phyloP scores from a whole-genome alignment of 2,888 invertebrate genomes.

The Gisinianus flammeolus region DNA sequence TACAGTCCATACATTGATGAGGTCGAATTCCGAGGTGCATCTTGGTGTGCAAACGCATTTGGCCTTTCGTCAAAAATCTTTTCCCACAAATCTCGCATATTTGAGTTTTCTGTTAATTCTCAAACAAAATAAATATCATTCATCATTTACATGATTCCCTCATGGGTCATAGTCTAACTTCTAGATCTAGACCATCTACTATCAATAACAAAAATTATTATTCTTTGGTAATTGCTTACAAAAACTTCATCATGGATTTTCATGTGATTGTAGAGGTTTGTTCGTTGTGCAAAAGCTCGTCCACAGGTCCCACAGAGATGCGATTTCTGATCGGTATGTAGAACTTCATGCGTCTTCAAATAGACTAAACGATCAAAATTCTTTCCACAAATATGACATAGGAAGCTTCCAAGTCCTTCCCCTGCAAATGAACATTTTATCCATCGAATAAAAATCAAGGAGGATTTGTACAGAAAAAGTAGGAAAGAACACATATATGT shows the following conservation, averaged over 20 bases:
- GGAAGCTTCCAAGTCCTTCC: slow-evolving; percentile 38
- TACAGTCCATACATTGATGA: slow-evolving; percentile 22
- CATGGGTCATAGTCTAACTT: too few species aligned
- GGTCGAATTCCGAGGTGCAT: slow-evolving; percentile 23
- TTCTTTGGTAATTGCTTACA: too few species aligned
- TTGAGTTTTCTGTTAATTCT: not conserved
- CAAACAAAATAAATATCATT: too few species aligned
- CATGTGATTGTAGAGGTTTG: slow-evolving; percentile 38
- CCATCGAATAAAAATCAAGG: not conserved
- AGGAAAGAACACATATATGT: not conserved
- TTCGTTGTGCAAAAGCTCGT: slow-evolving; percentile 26
- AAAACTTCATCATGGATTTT: slow-evolving; percentile 36
- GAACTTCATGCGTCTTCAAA: slow-evolving; percentile 31
- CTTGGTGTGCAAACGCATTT: slow-evolving; percentile 24
- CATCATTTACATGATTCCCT: too few species aligned
- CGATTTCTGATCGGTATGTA: slow-evolving; percentile 15
- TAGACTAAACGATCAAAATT: slow-evolving; percentile 36
- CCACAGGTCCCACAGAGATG: slow-evolving; percentile 31
- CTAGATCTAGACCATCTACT: too few species aligned
- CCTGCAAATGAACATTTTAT: slow-evolving; percentile 9
- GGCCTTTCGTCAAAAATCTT: slow-evolving; percentile 29
- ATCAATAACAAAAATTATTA: too few species aligned
- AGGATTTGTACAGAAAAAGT: not conserved
- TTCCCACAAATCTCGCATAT: slow-evolving; percentile 21
- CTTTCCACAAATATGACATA: slow-evolving; percentile 38